Percentiles rank a stretch among this genome's conserved stretches.
phyloP scores from a whole-genome alignment of 2,797 vertebrate genomes.

The Anisognathus igniventris region DNA sequence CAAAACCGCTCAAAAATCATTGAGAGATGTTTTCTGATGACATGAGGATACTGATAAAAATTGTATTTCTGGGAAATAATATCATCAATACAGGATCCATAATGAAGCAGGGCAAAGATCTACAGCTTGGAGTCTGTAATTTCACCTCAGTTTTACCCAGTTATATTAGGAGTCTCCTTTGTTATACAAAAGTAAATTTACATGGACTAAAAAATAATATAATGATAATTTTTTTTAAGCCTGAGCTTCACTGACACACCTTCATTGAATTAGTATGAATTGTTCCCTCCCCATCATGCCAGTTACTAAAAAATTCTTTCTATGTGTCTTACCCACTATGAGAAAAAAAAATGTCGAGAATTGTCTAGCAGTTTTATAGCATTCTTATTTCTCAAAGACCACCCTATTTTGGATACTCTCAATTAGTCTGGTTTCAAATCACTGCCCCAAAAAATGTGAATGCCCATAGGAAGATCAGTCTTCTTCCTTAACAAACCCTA shows the following conservation, averaged over 20 bases:
- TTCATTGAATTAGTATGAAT: neutral
- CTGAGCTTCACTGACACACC: neutral
- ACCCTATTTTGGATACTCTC: neutral
- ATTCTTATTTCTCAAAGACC: neutral
- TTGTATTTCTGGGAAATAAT: neutral
- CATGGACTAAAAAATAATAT: neutral
- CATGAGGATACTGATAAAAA: neutral
- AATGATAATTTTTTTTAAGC: neutral
- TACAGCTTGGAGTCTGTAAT: neutral
- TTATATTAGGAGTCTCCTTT: neutral
- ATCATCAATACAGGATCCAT: neutral
- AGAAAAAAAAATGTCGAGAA: neutral
- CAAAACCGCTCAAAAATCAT: neutral
- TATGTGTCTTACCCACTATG: neutral
- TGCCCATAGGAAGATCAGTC: neutral
- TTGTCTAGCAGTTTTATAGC: neutral
- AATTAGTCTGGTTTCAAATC: neutral
- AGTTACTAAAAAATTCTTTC: neutral
- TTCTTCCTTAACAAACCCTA: slow-evolving; percentile 63
- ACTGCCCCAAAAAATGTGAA: neutral
- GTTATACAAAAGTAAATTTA: neutral
- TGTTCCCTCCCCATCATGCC: neutral
- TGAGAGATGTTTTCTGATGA: neutral
- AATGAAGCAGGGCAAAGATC: neutral
- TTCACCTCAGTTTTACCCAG: neutral